Conservation (phyloP, 2,888 invertebrate species). For the Onchidella celtica region DNA sequence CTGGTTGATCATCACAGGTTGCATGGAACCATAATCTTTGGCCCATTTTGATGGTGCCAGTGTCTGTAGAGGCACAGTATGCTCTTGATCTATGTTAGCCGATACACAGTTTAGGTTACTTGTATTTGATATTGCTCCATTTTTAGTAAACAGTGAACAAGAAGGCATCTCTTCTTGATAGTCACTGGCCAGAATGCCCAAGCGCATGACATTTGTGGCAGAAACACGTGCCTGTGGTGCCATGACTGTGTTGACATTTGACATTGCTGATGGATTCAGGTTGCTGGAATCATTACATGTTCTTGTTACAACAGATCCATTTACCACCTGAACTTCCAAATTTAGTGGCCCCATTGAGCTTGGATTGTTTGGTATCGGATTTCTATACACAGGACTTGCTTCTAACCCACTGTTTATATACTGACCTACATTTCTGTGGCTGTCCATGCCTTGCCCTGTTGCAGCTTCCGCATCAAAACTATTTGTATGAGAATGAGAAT, state of each 20-base stretch:
- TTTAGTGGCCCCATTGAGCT: neutral
- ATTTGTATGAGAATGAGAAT: neutral
- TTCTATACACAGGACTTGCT: slow-evolving; percentile 18
- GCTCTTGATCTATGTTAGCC: neutral
- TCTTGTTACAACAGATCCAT: slow-evolving; percentile 25
- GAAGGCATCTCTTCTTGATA: slow-evolving; percentile 12
- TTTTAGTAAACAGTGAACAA: slow-evolving; percentile 29
- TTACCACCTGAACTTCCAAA: slow-evolving; percentile 35
- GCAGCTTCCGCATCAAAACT: slow-evolving; percentile 7
- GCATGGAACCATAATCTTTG: slow-evolving; percentile 39
- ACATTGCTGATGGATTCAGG: neutral
- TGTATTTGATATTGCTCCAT: neutral
- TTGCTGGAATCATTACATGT: slow-evolving; percentile 7
- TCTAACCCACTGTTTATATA: slow-evolving; percentile 34
- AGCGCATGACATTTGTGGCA: slow-evolving; percentile 39
- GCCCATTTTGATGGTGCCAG: neutral
- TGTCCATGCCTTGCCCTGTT: neutral
- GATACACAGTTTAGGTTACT: neutral
- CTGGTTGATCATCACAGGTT: slow-evolving; percentile 3
- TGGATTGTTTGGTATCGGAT: neutral
- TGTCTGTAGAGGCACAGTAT: slow-evolving; percentile 4
- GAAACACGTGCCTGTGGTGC: slow-evolving; percentile 23
- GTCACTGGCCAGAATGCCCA: slow-evolving; percentile 20
- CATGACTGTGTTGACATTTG: neutral
- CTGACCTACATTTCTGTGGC: slow-evolving; percentile 10